A percentile compares a stretch with the other conserved stretches of the same genome.
These are phyloP conservation scores for Craseonycteris thonglongyai DNA, from an alignment of 2,113 vertebrate species.

Conservation along the genomic window DNA sequence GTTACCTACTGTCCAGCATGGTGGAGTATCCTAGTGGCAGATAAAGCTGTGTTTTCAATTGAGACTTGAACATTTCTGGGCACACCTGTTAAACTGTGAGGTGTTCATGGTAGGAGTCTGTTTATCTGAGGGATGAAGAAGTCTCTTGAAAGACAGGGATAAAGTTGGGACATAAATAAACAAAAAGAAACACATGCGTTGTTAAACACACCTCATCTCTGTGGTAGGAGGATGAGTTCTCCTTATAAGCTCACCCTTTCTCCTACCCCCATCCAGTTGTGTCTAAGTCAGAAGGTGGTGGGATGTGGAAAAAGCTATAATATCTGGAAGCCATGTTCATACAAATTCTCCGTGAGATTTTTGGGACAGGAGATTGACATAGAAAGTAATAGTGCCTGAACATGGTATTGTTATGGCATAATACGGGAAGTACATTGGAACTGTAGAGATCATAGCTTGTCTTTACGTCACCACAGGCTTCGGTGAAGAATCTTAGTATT, in stretches of 20 bases:
- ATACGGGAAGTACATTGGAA: not conserved
- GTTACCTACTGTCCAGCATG: not conserved
- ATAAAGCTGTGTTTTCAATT: not conserved
- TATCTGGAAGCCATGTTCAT: not conserved
- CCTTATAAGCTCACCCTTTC: not conserved
- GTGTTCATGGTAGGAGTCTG: not conserved
- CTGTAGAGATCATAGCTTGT: not conserved
- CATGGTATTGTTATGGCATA: not conserved
- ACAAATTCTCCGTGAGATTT: not conserved
- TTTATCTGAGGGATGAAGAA: not conserved
- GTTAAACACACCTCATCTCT: not conserved
- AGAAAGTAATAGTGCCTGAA: not conserved
- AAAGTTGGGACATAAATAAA: not conserved
- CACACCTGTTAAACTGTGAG: not conserved
- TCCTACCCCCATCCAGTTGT: not conserved
- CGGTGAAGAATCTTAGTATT: not conserved
- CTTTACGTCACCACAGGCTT: not conserved
- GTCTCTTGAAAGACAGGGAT: not conserved
- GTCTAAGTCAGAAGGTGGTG: not conserved
- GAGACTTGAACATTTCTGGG: not conserved
- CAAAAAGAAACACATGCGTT: not conserved
- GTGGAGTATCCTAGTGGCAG: not conserved
- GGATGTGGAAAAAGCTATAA: not conserved
- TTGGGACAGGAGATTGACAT: not conserved
- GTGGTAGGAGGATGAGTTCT: not conserved